Base-by-base conservation (phyloP, 2,888 invertebrate species). In the Bugula neritina region DNA sequence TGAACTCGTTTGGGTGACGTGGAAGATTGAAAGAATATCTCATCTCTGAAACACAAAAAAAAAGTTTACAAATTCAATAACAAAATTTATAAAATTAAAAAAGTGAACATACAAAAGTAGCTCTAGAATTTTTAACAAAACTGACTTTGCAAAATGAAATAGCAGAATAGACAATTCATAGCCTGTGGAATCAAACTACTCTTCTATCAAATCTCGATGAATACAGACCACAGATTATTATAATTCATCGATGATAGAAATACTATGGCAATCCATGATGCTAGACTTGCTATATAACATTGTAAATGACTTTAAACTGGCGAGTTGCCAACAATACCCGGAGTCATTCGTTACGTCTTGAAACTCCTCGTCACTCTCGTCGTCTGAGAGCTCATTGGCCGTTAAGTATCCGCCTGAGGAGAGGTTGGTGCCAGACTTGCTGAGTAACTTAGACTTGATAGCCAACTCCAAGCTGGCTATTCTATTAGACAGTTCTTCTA, bases 371-470 rank as follows among this genome's bases (percentile, higher is more conserved):
- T 63, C 63, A 57, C 25, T 25, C 5, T 57, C 57, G n/a, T 13
- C 27, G n/a, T 10, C 13, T 2, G 63, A 5, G 10, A 31, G 31
- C 34, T 63, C 63, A 13, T 63, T 21, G 2, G 63, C 63, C 2
- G 63, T 63, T 27, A 63, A 13, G 34, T 63, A 63, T 2, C 63
- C 63, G 13, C 25, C 31, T 13, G 31, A 10, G n/a, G 63, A 63
- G 17, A 27, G 27, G 63, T 63, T 63, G 5, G 63, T 63, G n/a
- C 63, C 63, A 27, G 63, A 63, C 31, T n/a, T 63, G n/a, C 63
- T 63, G 10, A 63, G 27, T 17, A 63, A 27, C 27, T 63, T 63
- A 63, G 13, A 25, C 34, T n/a, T 63, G 10, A 63, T 31, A 21
- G 63, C 63, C 31, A 31, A 10, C 63, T 63, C 63, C n/a, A 63